Conservation (phyloP, 2,113 vertebrate genomes). For the Microtus richardsoni region DNA sequence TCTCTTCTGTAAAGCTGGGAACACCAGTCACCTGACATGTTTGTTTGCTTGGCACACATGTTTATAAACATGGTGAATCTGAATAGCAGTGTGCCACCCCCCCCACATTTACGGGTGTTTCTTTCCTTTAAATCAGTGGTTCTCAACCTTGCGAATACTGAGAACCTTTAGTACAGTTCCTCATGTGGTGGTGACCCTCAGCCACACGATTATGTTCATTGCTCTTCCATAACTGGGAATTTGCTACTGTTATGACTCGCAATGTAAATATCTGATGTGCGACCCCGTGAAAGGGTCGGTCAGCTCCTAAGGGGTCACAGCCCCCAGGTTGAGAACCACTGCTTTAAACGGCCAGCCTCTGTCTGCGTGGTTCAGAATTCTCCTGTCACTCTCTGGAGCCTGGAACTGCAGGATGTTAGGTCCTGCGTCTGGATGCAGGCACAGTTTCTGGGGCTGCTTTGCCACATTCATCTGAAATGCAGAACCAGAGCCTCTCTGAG, state of each 20-base stretch:
- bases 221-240: too few species aligned
- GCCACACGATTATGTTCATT: background rate
- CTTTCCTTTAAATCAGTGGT: background rate
- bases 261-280: background rate
- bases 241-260: background rate
- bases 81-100: background rate
- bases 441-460: background rate
- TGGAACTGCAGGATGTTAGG: too few species aligned
- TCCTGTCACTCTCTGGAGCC: background rate
- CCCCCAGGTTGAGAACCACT: background rate
- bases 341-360: background rate
- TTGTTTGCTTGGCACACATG: background rate
- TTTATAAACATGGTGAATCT: constrained; percentile 33
- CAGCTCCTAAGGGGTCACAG: background rate
- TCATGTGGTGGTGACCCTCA: background rate
- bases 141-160: background rate
- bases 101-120: background rate
- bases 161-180: background rate
- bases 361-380: background rate
- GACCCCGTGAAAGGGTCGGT: background rate
- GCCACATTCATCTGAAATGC: background rate
- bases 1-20: background rate
- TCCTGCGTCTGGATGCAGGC: background rate
- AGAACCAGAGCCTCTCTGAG: background rate
- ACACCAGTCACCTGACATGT: constrained; percentile 21